Conservation (phyloP, 2,797 vertebrate genomes). For the Sardinella longiceps region DNA sequence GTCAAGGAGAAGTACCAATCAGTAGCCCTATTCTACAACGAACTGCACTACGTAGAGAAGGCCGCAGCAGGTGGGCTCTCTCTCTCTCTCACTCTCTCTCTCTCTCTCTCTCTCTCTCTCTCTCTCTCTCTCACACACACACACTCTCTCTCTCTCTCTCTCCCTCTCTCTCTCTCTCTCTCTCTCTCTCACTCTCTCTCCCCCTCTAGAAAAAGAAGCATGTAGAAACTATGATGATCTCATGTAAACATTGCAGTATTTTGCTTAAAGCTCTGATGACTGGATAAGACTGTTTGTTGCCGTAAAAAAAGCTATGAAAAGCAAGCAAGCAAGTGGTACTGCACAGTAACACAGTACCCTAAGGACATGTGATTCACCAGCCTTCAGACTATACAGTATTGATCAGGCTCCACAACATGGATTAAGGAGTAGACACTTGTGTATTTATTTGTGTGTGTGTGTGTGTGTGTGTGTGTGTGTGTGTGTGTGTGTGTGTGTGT, state of each 20-base stretch:
- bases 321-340: not conserved
- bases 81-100: not conserved
- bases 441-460: slow-evolving; percentile 2
- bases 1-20: slow-evolving; percentile 88
- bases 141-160: not conserved
- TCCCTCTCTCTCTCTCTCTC: not conserved
- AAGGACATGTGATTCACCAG: not conserved
- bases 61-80: slow-evolving; percentile 85
- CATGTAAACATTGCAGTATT: not conserved
- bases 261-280: not conserved
- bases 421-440: not conserved
- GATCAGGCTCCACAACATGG: not conserved
- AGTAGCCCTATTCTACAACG: slow-evolving; percentile 89
- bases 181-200: too few species aligned
- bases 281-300: not conserved
- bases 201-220: too few species aligned
- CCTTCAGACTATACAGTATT: not conserved
- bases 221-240: not conserved
- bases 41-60: slow-evolving; percentile 96
- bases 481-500: not conserved
- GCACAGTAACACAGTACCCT: not conserved
- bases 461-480: slow-evolving; percentile 5
- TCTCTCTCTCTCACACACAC: not conserved
- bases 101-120: not conserved
- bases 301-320: not conserved